phyloP scores from a whole-genome alignment of 2,888 invertebrate species.

The Psococerastis gibbosa region DNA sequence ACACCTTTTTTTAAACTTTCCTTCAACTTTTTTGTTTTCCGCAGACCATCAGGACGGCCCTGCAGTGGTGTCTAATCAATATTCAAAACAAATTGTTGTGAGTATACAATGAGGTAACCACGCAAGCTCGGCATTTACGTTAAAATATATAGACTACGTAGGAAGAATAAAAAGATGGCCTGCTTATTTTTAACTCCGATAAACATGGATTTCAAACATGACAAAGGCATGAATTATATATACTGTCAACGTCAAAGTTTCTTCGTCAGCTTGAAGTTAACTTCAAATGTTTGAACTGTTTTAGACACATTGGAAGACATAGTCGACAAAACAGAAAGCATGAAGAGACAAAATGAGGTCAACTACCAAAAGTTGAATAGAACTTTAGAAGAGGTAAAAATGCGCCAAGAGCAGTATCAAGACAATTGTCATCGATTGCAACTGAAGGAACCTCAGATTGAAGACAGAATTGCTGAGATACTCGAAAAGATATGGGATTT shows the following conservation, averaged over 20 bases:
- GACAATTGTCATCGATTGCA: conserved; percentile 46
- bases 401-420: conserved; percentile 41
- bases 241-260: too few species aligned
- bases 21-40: too few species aligned
- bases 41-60: too few species aligned
- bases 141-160: too few species aligned
- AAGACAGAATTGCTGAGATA: conserved; percentile 38
- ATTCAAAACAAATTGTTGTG: too few species aligned
- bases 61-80: too few species aligned
- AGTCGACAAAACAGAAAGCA: conserved; percentile 15
- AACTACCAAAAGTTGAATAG: conserved; percentile 22
- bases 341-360: conserved; percentile 11
- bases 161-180: too few species aligned
- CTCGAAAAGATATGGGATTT: conserved; percentile 41
- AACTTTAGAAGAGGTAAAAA: conserved; percentile 37
- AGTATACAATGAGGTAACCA: too few species aligned
- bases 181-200: neutral
- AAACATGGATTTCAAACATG: neutral
- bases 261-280: conserved; percentile 13
- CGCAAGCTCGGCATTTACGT: too few species aligned
- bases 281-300: conserved; percentile 7
- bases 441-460: conserved; percentile 38
- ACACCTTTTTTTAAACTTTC: too few species aligned
- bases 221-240: too few species aligned
- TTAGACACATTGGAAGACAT: conserved; percentile 15